Evolutionary conservation across 2,113 vertebrate species (phyloP).

Genomic region (Ceyx melanurus): DNA sequence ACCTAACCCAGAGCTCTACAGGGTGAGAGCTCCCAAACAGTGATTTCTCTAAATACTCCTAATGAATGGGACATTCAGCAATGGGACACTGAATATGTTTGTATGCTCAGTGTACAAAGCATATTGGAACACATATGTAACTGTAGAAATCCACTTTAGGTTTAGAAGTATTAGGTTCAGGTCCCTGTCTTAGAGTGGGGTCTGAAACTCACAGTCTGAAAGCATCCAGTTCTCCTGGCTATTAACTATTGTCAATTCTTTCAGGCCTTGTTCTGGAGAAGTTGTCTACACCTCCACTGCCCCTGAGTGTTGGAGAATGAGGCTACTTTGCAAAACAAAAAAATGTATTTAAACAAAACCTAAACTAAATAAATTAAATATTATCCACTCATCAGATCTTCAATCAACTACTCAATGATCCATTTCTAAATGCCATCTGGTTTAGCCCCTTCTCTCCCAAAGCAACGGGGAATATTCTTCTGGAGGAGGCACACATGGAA

Average conservation of each 20-base stretch:
- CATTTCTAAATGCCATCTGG: constrained; percentile 36
- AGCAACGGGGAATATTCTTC: background rate
- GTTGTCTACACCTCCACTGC: background rate
- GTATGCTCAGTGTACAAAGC: background rate
- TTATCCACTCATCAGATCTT: background rate
- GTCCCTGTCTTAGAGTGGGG: background rate
- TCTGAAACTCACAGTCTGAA: background rate
- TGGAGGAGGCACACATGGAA: background rate
- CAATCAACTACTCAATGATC: background rate
- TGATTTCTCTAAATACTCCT: background rate
- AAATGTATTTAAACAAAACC: background rate
- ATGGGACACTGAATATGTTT: background rate
- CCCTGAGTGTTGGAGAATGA: background rate
- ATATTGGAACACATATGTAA: background rate
- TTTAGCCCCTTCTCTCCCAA: background rate
- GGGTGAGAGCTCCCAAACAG: background rate
- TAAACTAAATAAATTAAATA: background rate
- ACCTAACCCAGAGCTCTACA: background rate
- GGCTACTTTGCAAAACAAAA: background rate
- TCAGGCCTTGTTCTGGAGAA: background rate
- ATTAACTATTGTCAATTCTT: background rate
- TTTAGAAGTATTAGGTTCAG: background rate
- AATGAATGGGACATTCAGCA: background rate
- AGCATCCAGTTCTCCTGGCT: background rate
- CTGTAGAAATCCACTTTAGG: background rate